These are phyloP conservation scores for Bos indicus DNA, from an alignment of 2,113 vertebrate genomes.

Conservation along the genomic window DNA sequence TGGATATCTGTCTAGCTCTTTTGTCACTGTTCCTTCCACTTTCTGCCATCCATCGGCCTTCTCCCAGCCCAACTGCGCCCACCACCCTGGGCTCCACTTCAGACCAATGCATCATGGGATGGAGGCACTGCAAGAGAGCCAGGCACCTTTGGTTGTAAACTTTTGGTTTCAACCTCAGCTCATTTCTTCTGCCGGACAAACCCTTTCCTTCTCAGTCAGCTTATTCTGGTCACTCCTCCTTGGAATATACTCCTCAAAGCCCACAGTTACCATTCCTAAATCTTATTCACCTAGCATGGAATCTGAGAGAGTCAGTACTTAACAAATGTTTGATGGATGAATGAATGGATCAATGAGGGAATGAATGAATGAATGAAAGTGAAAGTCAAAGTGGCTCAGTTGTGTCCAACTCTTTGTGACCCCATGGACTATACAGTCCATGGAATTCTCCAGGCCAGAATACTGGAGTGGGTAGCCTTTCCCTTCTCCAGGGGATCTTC, in stretches of 20 bases:
- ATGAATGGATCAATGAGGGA: not conserved
- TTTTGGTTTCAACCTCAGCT: not conserved
- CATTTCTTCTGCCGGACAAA: not conserved
- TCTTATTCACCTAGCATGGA: not conserved
- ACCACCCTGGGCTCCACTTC: not conserved
- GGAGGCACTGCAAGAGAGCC: too few species aligned
- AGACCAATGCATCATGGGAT: too few species aligned
- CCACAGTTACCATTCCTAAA: not conserved
- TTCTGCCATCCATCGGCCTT: not conserved
- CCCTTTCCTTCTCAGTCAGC: not conserved
- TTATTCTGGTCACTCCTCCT: not conserved
- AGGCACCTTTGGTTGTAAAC: not conserved
- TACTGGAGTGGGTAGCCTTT: not conserved
- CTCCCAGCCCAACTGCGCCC: not conserved
- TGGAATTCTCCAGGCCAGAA: not conserved
- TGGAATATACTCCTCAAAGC: not conserved
- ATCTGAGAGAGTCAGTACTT: not conserved
- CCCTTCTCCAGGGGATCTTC: not conserved
- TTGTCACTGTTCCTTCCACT: not conserved
- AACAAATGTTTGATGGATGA: not conserved
- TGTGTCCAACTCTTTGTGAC: not conserved
- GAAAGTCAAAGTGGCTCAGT: not conserved
- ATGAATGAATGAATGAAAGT: not conserved
- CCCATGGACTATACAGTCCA: not conserved
- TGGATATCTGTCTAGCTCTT: not conserved